phyloP scores from a whole-genome alignment of 2,888 invertebrate genomes.

The Polydrusus pterygomalis region DNA sequence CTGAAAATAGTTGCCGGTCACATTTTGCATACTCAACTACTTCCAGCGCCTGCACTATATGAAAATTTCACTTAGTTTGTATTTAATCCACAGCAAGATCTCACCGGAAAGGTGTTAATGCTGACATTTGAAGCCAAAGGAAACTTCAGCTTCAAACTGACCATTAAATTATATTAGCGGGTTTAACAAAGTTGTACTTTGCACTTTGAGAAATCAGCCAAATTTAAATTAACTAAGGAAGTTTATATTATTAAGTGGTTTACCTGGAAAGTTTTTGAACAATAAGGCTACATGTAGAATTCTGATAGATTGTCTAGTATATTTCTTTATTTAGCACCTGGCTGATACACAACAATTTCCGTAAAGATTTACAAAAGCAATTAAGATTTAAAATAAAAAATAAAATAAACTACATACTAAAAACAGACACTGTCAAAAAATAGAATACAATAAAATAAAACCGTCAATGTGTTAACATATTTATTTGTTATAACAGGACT shows the following conservation, averaged over 20 bases:
- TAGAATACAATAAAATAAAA: no score
- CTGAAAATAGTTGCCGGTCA: no score
- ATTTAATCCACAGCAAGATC: neutral
- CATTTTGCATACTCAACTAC: neutral
- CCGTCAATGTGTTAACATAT: no score
- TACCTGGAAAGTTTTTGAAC: neutral
- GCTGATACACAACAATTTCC: no score
- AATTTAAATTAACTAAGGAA: neutral
- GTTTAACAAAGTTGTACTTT: constrained; percentile 25
- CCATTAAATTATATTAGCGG: constrained; percentile 23
- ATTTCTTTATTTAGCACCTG: no score
- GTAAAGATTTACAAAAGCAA: no score
- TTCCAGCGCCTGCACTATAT: neutral
- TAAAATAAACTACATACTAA: no score
- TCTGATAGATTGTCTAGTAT: no score
- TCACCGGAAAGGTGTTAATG: constrained; percentile 24
- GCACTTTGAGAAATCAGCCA: constrained; percentile 2
- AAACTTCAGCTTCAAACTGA: constrained; percentile 5
- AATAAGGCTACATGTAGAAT: neutral
- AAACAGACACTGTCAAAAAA: no score
- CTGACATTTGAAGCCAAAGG: constrained; percentile 20
- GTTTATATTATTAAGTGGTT: neutral
- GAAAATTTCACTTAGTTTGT: neutral
- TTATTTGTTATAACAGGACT: no score
- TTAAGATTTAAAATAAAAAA: no score